Conservation (phyloP, 2,888 invertebrate genomes). For the Drosophila monieri region DNA sequence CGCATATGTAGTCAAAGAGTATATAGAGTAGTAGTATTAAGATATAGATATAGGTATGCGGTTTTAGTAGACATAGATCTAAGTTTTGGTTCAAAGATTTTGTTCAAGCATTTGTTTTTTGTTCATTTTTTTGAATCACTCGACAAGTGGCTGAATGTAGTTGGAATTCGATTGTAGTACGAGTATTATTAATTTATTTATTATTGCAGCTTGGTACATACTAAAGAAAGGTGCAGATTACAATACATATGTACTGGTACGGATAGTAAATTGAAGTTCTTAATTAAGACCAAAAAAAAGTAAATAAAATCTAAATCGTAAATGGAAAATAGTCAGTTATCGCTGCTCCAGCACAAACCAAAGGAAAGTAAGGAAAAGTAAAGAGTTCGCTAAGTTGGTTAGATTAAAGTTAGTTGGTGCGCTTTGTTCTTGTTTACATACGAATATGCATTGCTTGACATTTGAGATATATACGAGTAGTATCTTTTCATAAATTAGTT, state of each 20-base stretch:
- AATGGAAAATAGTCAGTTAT: constrained; percentile 26
- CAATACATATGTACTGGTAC: constrained; percentile 50
- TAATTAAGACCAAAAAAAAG: constrained; percentile 21
- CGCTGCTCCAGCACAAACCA: constrained; percentile 41
- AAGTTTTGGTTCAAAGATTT: constrained; percentile 63
- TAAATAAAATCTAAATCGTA: constrained; percentile 35
- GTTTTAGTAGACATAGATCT: constrained; percentile 73
- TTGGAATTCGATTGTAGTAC: constrained; percentile 57
- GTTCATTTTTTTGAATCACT: constrained; percentile 26
- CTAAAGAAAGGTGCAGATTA: constrained; percentile 78
- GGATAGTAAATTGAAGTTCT: constrained; percentile 40
- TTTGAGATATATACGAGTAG: constrained; percentile 24
- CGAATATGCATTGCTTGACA: constrained; percentile 53
- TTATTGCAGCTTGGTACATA: constrained; percentile 71
- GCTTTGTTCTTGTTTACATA: constrained; percentile 46
- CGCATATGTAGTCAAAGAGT: constrained; percentile 69
- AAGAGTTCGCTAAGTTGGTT: constrained; percentile 38
- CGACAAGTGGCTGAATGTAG: constrained; percentile 52
- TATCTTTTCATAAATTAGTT: constrained; percentile 38
- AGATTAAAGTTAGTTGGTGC: constrained; percentile 44
- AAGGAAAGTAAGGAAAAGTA: constrained; percentile 45
- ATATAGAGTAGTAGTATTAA: constrained; percentile 50
- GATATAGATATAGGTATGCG: constrained; percentile 56
- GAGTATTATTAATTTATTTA: constrained; percentile 53
- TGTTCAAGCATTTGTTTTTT: constrained; percentile 59